These are phyloP conservation scores for Urechis unicinctus DNA, from an alignment of 2,888 invertebrate species.

Conservation along the genomic window DNA sequence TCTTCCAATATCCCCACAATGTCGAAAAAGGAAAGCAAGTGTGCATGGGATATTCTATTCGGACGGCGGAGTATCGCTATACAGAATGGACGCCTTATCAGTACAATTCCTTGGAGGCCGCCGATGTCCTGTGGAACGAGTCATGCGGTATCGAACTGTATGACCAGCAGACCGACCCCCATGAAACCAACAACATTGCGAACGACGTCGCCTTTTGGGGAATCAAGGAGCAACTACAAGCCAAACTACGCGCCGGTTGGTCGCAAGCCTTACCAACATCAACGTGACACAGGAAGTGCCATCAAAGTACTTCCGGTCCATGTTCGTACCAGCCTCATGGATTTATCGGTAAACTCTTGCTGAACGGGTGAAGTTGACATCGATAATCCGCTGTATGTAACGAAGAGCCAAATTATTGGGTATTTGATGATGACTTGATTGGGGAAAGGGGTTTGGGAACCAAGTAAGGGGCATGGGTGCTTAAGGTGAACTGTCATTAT, in stretches of 20 bases:
- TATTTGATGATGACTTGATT: too few species aligned
- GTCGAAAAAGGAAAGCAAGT: conserved; percentile 68
- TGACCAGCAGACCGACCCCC: conserved; percentile 63
- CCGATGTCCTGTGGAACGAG: conserved; percentile 60
- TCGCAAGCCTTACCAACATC: conserved; percentile 1
- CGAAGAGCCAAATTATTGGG: too few species aligned
- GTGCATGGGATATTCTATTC: conserved; percentile 82
- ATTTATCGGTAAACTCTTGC: too few species aligned
- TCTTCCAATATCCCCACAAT: too few species aligned
- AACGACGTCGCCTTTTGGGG: conserved; percentile 28
- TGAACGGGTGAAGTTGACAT: too few species aligned
- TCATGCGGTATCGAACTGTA: conserved; percentile 68
- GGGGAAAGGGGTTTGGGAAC: too few species aligned
- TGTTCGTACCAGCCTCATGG: too few species aligned
- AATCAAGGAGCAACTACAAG: conserved; percentile 2
- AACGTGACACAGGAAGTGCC: too few species aligned
- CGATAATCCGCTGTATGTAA: too few species aligned
- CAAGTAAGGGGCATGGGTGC: too few species aligned
- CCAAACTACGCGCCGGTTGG: conserved; percentile 10
- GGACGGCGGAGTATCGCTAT: conserved; percentile 67
- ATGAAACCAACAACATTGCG: conserved; percentile 68
- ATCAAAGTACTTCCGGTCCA: background rate
- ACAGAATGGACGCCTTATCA: conserved; percentile 86
- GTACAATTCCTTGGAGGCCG: too few species aligned
- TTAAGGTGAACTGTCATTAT: too few species aligned